These are phyloP conservation scores for Liodrosophila aerea DNA, from an alignment of 2,888 invertebrate species.

Conservation along the genomic window DNA sequence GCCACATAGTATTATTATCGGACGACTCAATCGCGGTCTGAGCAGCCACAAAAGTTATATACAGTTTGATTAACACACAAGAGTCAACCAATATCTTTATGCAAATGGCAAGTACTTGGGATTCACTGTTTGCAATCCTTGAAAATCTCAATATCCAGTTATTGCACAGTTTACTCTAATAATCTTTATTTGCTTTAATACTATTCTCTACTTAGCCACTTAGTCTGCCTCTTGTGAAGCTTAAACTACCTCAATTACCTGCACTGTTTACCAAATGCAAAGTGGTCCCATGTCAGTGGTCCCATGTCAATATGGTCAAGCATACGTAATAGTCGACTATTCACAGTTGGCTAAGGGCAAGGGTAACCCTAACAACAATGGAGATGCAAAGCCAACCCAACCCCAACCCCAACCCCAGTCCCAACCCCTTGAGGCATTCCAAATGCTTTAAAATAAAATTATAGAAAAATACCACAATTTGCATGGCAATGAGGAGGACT, in stretches of 20 bases:
- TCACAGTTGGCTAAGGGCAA: conserved; percentile 23
- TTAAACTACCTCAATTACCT: conserved; percentile 55
- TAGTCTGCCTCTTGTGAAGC: background rate
- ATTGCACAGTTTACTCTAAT: conserved; percentile 27
- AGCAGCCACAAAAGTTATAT: conserved; percentile 58
- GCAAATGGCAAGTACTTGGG: background rate
- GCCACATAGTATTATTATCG: conserved; percentile 19
- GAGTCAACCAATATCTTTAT: no score
- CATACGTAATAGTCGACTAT: conserved; percentile 33
- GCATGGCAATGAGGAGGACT: conserved; percentile 63
- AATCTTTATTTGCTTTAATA: background rate
- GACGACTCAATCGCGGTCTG: conserved; percentile 19
- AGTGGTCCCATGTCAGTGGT: conserved; percentile 14
- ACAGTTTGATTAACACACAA: conserved; percentile 13
- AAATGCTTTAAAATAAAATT: conserved; percentile 59
- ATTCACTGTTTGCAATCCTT: conserved; percentile 15
- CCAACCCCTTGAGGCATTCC: conserved; percentile 7
- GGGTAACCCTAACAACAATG: conserved; percentile 14
- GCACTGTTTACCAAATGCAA: conserved; percentile 38
- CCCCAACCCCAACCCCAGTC: background rate
- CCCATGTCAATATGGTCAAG: conserved; percentile 43
- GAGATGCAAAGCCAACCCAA: background rate
- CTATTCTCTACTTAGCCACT: conserved; percentile 30
- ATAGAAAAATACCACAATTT: conserved; percentile 69
- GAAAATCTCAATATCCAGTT: conserved; percentile 19